These are phyloP conservation scores for Forficula auricularia DNA, from an alignment of 1,140 invertebrate genomes.

Conservation along the genomic window DNA sequence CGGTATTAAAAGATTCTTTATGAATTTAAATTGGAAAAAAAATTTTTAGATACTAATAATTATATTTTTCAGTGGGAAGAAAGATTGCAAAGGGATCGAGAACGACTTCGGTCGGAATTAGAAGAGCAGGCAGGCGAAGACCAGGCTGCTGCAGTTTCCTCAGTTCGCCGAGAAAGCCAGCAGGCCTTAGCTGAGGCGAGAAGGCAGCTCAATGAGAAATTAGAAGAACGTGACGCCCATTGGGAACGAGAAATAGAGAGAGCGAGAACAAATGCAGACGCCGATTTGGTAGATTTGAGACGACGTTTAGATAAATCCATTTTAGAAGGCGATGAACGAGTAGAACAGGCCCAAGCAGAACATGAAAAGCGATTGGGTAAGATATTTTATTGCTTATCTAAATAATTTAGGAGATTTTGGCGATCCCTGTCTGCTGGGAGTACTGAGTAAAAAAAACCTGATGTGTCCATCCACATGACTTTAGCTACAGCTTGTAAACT, in stretches of 20 bases:
- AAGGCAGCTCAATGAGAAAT: not conserved
- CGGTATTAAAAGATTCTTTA: not conserved
- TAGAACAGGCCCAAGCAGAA: conserved; percentile 34
- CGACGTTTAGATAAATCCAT: conserved; percentile 31
- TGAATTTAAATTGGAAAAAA: not conserved
- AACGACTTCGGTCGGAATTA: conserved; percentile 37
- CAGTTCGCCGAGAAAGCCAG: conserved; percentile 1
- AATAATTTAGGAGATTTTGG: too few relatives aligned
- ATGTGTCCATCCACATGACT: too few relatives aligned
- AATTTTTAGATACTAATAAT: too few relatives aligned
- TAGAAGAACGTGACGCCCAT: conserved; percentile 24
- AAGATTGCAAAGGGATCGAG: conserved; percentile 26
- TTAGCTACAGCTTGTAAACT: too few relatives aligned
- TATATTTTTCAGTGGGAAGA: conserved; percentile 24
- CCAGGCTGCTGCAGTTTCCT: conserved; percentile 25
- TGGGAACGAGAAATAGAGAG: conserved; percentile 35
- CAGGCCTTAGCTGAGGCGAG: not conserved
- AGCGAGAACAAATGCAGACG: conserved; percentile 31
- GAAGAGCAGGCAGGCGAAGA: conserved; percentile 37
- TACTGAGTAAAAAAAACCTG: too few relatives aligned
- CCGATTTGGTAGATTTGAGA: conserved; percentile 33
- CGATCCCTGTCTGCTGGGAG: too few relatives aligned
- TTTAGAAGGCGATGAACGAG: conserved; percentile 28
- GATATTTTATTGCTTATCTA: conserved; percentile 9
- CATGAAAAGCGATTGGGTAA: conserved; percentile 39